phyloP scores from a whole-genome alignment of 2,797 vertebrate genomes.

The Scleropages formosus region DNA sequence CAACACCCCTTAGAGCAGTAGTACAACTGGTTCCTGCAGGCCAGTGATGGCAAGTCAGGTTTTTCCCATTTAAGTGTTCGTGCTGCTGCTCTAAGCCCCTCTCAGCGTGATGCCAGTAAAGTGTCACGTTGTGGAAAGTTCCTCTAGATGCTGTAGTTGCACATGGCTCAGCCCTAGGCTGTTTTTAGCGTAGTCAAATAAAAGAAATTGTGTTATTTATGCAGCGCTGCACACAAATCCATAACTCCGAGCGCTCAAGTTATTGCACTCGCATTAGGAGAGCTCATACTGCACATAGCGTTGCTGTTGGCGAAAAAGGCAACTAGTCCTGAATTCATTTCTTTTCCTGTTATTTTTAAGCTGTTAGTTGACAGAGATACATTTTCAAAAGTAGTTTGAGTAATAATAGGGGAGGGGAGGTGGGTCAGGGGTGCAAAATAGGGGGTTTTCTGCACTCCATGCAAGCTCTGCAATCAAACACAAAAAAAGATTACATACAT shows the following conservation, averaged over 20 bases:
- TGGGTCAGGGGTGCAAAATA: conserved; percentile 5
- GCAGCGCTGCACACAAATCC: conserved; percentile 53
- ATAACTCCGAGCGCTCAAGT: conserved; percentile 47
- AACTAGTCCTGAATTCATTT: not conserved
- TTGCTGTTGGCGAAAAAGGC: no score
- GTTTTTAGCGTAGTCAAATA: conserved; percentile 57
- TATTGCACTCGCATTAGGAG: conserved; percentile 51
- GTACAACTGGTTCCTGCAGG: not conserved
- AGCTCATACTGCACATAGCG: conserved; percentile 23
- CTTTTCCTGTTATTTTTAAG: not conserved
- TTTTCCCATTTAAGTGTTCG: conserved; percentile 18
- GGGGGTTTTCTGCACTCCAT: conserved; percentile 23
- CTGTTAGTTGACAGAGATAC: not conserved
- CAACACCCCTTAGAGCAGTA: no score
- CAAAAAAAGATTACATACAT: conserved; percentile 48
- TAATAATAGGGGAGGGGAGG: conserved; percentile 39
- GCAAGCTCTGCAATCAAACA: conserved; percentile 57
- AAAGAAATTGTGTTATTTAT: conserved; percentile 58
- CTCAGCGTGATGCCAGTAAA: conserved; percentile 38
- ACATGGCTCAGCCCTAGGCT: conserved; percentile 50
- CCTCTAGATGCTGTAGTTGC: conserved; percentile 37
- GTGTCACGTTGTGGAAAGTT: conserved; percentile 40
- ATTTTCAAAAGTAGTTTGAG: conserved; percentile 29
- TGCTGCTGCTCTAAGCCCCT: conserved; percentile 40
- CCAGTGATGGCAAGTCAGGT: not conserved